A percentile compares a stretch with the other conserved stretches of the same genome.
Conservation (phyloP, 2,888 invertebrate species). For the Frankliniella intonsa region DNA sequence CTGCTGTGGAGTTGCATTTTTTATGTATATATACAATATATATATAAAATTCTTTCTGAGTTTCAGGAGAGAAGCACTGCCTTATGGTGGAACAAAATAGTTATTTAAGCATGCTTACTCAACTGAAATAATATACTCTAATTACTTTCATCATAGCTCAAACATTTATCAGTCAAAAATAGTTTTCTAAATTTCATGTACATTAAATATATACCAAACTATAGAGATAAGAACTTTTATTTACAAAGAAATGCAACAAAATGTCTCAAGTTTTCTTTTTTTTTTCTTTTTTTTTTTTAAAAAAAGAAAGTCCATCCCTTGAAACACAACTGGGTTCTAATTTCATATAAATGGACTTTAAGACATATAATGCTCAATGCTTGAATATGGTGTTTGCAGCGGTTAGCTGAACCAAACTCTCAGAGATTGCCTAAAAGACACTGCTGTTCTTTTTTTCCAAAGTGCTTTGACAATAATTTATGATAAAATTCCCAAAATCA, state of each 20-base stretch:
- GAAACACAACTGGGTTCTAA: too few species aligned
- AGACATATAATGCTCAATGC: too few species aligned
- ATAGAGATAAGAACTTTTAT: slow-evolving; percentile 1
- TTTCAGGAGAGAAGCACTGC: neutral
- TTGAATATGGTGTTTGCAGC: too few species aligned
- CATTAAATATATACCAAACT: neutral
- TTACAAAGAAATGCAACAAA: slow-evolving; percentile 3
- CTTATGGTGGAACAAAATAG: neutral
- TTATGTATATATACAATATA: too few species aligned
- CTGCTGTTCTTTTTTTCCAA: neutral
- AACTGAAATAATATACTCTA: neutral
- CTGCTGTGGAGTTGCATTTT: too few species aligned
- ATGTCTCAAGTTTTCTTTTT: neutral
- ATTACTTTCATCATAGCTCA: neutral
- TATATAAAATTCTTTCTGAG: too few species aligned
- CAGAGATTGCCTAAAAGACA: neutral
- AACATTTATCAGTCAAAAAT: slow-evolving; percentile 5
- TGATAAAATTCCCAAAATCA: too few species aligned
- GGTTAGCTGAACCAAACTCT: neutral
- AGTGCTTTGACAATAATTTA: too few species aligned
- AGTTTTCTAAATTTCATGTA: neutral
- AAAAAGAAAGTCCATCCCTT: neutral
- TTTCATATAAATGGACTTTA: neutral
- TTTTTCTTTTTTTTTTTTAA: neutral
- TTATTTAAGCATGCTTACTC: neutral